These are phyloP conservation scores for Teleiodes luculella DNA, from an alignment of 2,888 invertebrate genomes.

Conservation along the genomic window DNA sequence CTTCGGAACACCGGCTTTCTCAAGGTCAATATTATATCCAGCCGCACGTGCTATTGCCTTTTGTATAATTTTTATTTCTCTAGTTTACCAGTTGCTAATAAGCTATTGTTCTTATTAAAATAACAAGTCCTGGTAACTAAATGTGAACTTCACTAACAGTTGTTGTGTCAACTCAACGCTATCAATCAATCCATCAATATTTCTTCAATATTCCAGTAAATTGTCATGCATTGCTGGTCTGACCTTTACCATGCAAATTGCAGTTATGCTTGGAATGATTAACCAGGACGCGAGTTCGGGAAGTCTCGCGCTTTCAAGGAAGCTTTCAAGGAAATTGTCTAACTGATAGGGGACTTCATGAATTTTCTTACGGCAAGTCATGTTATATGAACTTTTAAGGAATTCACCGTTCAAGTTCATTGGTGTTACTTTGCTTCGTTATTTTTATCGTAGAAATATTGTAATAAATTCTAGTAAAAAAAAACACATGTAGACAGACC, in stretches of 20 bases:
- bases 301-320: background rate
- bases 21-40: too few relatives aligned
- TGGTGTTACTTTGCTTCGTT: background rate
- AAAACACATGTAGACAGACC: too few relatives aligned
- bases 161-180: background rate
- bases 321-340: background rate
- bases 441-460: too few relatives aligned
- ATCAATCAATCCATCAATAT: conserved; percentile 9
- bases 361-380: background rate
- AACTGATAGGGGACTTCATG: background rate
- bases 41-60: too few relatives aligned
- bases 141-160: background rate
- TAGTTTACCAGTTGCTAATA: background rate
- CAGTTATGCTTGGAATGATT: background rate
- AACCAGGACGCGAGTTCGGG: background rate
- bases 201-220: background rate
- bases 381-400: background rate
- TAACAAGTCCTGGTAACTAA: too few relatives aligned
- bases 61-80: too few relatives aligned
- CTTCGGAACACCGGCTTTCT: too few relatives aligned
- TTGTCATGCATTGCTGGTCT: conserved; percentile 2
- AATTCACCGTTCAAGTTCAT: background rate
- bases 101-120: background rate
- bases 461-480: too few relatives aligned
- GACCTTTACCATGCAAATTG: conserved; percentile 10